Evolutionary conservation across 1,140 invertebrate genomes (phyloP).

Genomic region (Hylaeus anthracinus): DNA sequence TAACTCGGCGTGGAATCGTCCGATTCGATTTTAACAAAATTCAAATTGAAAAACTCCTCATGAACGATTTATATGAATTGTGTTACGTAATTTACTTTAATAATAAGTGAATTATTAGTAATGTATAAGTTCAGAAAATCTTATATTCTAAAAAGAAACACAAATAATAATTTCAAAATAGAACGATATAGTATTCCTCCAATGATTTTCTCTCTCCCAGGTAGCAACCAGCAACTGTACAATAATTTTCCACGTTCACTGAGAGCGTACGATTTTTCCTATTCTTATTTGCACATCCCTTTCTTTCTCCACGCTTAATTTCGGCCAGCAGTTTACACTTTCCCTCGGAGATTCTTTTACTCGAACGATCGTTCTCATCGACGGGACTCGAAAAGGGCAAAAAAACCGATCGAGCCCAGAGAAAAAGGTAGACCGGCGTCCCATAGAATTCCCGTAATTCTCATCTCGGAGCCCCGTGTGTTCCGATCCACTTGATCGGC

Average conservation of each 20-base stretch:
- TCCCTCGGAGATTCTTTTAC: background rate
- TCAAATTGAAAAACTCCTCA: no score
- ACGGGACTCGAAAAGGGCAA: background rate
- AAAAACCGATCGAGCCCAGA: background rate
- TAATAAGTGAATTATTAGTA: no score
- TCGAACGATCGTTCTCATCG: background rate
- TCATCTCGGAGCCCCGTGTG: slow-evolving; percentile 13
- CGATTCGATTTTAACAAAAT: no score
- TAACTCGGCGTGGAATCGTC: no score
- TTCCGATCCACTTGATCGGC: slow-evolving; percentile 47
- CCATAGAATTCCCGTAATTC: slow-evolving; percentile 47
- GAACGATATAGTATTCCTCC: no score
- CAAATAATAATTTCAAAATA: background rate
- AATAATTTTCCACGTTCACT: background rate
- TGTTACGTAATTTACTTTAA: no score
- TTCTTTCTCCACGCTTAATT: background rate
- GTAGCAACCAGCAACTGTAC: background rate
- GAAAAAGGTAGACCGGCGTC: slow-evolving; percentile 29
- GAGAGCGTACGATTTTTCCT: background rate
- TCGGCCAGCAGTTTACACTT: slow-evolving; percentile 16
- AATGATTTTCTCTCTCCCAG: no score
- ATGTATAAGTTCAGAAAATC: no score
- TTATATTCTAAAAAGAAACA: background rate
- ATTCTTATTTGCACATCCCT: background rate
- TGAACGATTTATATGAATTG: no score